Conservation (phyloP, 1,140 invertebrate species). For the Anagrus nilaparvatae region DNA sequence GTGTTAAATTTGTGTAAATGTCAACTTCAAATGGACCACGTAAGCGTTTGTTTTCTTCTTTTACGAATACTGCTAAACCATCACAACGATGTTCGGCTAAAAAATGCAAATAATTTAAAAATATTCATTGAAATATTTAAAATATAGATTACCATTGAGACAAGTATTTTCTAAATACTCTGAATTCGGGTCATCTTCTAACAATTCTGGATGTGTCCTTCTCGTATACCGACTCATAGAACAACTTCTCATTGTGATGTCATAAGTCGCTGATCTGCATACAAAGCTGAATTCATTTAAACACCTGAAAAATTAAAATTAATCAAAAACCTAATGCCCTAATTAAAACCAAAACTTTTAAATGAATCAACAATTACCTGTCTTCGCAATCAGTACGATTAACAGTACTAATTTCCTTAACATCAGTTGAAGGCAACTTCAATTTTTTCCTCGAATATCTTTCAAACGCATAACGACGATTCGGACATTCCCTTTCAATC, state of each 20-base stretch:
- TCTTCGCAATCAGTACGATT: conserved; percentile 85
- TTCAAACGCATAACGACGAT: conserved; percentile 77
- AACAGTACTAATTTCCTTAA: conserved; percentile 66
- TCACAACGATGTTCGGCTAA: conserved; percentile 74
- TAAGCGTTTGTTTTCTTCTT: conserved; percentile 79
- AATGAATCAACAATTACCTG: conserved; percentile 38
- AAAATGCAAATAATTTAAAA: conserved; percentile 11
- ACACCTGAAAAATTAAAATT: conserved; percentile 47
- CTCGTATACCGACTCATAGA: conserved; percentile 70
- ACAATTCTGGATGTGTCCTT: conserved; percentile 70
- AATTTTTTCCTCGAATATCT: conserved; percentile 73
- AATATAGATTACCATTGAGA: conserved; percentile 55
- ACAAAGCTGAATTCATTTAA: conserved; percentile 80
- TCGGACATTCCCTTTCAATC: conserved; percentile 77
- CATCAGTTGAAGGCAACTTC: conserved; percentile 63
- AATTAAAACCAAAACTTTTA: not conserved
- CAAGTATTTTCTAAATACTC: conserved; percentile 89
- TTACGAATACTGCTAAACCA: conserved; percentile 73
- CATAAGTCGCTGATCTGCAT: conserved; percentile 76
- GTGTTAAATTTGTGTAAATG: conserved; percentile 70
- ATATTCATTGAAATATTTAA: not conserved
- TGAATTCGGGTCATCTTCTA: conserved; percentile 74
- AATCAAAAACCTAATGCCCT: not conserved
- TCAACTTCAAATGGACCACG: conserved; percentile 80
- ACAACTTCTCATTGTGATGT: conserved; percentile 64